phyloP scores from a whole-genome alignment of 1,140 invertebrate genomes.

The Triops longicaudatus region DNA sequence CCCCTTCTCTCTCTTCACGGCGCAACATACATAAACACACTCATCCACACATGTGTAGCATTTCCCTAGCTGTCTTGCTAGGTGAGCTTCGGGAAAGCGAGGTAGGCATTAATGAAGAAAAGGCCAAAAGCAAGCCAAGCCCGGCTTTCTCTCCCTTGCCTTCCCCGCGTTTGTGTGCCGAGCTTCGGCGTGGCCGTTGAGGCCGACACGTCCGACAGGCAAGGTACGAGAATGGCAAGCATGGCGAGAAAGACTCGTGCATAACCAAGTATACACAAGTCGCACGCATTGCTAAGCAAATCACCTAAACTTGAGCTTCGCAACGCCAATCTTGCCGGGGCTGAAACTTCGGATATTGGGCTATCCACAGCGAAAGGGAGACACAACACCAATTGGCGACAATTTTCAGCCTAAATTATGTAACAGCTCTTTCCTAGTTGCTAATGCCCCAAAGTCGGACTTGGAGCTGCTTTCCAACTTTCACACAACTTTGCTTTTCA shows the following conservation, averaged over 20 bases:
- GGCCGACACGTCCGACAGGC: too few species aligned
- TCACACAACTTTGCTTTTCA: too few species aligned
- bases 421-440: too few species aligned
- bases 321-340: not conserved
- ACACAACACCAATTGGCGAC: too few species aligned
- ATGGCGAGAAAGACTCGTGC: not conserved
- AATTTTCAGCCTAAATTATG: too few species aligned
- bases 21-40: not conserved
- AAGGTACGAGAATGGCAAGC: not conserved
- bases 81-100: not conserved
- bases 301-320: not conserved
- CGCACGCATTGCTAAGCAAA: slow-evolving; percentile 3
- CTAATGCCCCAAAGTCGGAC: too few species aligned
- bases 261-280: not conserved
- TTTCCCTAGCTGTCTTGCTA: not conserved
- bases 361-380: too few species aligned
- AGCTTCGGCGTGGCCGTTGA: too few species aligned
- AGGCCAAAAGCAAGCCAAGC: not conserved
- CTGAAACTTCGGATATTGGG: not conserved
- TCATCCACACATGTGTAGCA: not conserved
- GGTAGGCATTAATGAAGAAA: not conserved
- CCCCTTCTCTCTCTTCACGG: not conserved
- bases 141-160: not conserved
- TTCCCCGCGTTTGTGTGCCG: too few species aligned
- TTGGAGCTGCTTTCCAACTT: too few species aligned